Percentiles rank a stretch among this genome's conserved stretches.
These are phyloP conservation scores for Dendropsophus ebraccatus DNA, from an alignment of 2,113 vertebrate genomes.

Conservation along the genomic window DNA sequence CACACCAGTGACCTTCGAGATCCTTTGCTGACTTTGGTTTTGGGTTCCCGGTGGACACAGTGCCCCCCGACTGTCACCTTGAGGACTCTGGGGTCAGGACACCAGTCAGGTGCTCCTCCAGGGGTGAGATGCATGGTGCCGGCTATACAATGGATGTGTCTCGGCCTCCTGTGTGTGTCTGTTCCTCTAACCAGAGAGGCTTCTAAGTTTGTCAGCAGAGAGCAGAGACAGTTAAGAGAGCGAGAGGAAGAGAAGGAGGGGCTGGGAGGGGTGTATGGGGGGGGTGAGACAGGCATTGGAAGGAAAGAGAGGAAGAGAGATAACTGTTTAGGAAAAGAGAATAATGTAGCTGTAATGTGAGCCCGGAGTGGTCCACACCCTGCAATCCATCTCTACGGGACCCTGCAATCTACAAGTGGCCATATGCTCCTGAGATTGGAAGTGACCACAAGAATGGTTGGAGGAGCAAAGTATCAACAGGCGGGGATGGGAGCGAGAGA, in stretches of 20 bases:
- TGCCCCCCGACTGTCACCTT: constrained; percentile 55
- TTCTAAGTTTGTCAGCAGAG: neutral
- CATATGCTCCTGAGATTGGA: constrained; percentile 13
- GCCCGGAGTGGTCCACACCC: constrained; percentile 35
- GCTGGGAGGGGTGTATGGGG: constrained; percentile 8
- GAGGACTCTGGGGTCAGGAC: constrained; percentile 52
- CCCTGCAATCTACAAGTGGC: constrained; percentile 33
- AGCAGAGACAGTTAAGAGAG: constrained; percentile 33
- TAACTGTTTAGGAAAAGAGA: constrained; percentile 38
- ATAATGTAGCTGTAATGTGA: constrained; percentile 48
- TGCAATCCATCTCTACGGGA: constrained; percentile 31
- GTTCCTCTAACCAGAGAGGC: neutral
- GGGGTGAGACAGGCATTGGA: constrained; percentile 26
- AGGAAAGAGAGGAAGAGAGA: constrained; percentile 43
- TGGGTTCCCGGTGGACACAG: constrained; percentile 39
- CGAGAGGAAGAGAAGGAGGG: constrained; percentile 48
- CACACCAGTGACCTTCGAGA: constrained; percentile 26
- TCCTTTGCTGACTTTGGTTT: constrained; percentile 2
- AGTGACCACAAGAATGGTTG: neutral
- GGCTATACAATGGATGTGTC: neutral
- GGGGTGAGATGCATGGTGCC: constrained; percentile 51
- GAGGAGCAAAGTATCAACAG: too few species aligned
- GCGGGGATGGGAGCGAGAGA: neutral
- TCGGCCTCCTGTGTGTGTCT: neutral
- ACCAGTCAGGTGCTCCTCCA: constrained; percentile 53